A percentile compares a stretch with the other conserved stretches of the same genome.
phyloP scores from a whole-genome alignment of 2,888 invertebrate genomes.

The Luffia ferchaultella region DNA sequence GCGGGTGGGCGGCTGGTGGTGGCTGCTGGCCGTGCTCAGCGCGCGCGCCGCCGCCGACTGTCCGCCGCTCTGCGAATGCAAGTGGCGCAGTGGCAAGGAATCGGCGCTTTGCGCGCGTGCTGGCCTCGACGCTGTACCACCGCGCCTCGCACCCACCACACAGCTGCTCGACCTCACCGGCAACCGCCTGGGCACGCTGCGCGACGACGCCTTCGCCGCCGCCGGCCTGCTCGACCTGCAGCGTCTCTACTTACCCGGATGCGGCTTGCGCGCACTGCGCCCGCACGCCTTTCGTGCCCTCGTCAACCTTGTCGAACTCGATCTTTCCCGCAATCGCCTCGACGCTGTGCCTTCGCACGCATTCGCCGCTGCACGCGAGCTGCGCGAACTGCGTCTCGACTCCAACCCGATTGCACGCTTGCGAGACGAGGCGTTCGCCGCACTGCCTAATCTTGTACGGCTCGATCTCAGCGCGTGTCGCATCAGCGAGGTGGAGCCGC shows the following conservation, averaged over 20 bases:
- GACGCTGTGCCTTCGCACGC: conserved; percentile 75
- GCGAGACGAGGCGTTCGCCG: conserved; percentile 72
- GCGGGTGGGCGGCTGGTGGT: conserved; percentile 40
- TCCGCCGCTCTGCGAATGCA: conserved; percentile 83
- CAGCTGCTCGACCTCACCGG: conserved; percentile 82
- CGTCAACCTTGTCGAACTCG: conserved; percentile 82
- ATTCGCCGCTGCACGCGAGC: conserved; percentile 75
- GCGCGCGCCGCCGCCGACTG: conserved; percentile 70
- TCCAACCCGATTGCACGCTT: conserved; percentile 79
- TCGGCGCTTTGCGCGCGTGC: conserved; percentile 82
- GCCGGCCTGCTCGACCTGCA: conserved; percentile 83
- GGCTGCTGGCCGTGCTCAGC: conserved; percentile 31
- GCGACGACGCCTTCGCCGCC: conserved; percentile 76
- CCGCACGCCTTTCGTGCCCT: conserved; percentile 79
- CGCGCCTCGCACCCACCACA: conserved; percentile 78
- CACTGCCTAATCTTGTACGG: conserved; percentile 73
- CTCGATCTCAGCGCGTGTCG: conserved; percentile 79
- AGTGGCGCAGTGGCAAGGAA: conserved; percentile 89
- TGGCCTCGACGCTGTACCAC: conserved; percentile 77
- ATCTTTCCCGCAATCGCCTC: conserved; percentile 78
- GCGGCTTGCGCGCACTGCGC: conserved; percentile 73
- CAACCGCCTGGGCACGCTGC: conserved; percentile 73
- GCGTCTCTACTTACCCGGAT: conserved; percentile 77
- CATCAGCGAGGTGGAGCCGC: conserved; percentile 71
- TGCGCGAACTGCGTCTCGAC: conserved; percentile 76